Evolutionary conservation across 2,888 invertebrate genomes (phyloP).

Genomic region (Pheosia tremula): DNA sequence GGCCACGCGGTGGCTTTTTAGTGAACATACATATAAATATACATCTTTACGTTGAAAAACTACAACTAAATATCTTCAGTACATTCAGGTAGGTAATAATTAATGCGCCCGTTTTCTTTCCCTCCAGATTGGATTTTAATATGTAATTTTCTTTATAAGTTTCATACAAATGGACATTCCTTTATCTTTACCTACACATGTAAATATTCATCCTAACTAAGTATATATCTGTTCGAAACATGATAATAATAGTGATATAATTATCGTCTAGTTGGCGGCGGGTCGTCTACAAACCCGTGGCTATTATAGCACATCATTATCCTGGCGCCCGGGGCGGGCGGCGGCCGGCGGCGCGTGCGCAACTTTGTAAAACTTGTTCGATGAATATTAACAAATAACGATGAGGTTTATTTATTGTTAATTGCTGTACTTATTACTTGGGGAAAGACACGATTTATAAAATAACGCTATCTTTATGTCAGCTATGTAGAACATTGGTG

Average conservation of each 20-base stretch:
- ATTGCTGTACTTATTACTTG: not conserved
- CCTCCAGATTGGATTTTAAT: too few species aligned
- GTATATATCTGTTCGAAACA: not conserved
- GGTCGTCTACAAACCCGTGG: slow-evolving; percentile 3
- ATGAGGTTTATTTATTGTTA: not conserved
- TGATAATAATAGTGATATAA: not conserved
- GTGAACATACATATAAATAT: not conserved
- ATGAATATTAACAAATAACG: slow-evolving; percentile 2
- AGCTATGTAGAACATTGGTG: too few species aligned
- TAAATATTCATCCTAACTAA: not conserved
- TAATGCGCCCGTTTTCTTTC: too few species aligned
- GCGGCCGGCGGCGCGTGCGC: slow-evolving; percentile 22
- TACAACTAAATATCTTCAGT: too few species aligned
- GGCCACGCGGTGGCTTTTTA: not conserved
- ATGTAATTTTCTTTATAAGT: too few species aligned
- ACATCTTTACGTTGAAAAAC: too few species aligned
- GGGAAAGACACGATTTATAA: not conserved
- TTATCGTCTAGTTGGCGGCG: not conserved
- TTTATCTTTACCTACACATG: not conserved
- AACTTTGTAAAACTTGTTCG: slow-evolving; percentile 9
- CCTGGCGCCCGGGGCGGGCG: not conserved
- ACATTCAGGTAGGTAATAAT: too few species aligned
- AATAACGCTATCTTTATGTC: not conserved
- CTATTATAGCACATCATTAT: slow-evolving; percentile 8
- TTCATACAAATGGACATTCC: too few species aligned